Evolutionary conservation across 2,888 invertebrate genomes (phyloP), one percentile per base, ranked within the genome.

Genomic region (Eupithecia centaureata): DNA sequence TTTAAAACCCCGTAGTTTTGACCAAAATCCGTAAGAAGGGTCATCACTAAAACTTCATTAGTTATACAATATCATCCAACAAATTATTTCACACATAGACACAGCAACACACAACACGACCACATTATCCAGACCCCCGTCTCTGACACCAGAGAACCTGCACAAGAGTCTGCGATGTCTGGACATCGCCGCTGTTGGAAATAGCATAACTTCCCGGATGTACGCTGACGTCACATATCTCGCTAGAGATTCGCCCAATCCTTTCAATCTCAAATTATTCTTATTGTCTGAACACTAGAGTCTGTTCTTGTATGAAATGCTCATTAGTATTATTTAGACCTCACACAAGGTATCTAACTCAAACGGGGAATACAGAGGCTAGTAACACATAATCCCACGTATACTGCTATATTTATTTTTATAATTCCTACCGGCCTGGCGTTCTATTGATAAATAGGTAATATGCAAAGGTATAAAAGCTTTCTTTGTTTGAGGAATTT

Each of bases 161-260:
- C 15, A 5, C 58, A 13, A 30, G 47, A 74, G 72, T 74, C 76
- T 71, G 59, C 66, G 22, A 64, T 64, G 54, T 67, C 77, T 79
- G 82, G 83, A 72, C 76, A 67, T 62, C 71, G 66, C 75, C 71
- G 82, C 66, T 70, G 74, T 85, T 88, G 79, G 83, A 90, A 89
- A 90, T 90, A 89, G 88, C 89, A 83, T 85, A 80, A 87, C 90
- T 91, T 92, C 91, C 91, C 91, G 91, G 91, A 92, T 91, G 90
- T 88, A 71, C 76, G 79, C 80, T 89, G 88, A 90, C 91, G 90
- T 91, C 91, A 90, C 75, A 72, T 83, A 90, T 89, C 88, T 90
- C 84, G 80, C 77, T 82, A 82, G 73, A 84, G 86, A 86, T 84
- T 86, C 85, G 83, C 82, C 80, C 82, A 86, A 84, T 81, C 76